phyloP scores from a whole-genome alignment of 2,888 invertebrate genomes.

The Druceiella hillmani region DNA sequence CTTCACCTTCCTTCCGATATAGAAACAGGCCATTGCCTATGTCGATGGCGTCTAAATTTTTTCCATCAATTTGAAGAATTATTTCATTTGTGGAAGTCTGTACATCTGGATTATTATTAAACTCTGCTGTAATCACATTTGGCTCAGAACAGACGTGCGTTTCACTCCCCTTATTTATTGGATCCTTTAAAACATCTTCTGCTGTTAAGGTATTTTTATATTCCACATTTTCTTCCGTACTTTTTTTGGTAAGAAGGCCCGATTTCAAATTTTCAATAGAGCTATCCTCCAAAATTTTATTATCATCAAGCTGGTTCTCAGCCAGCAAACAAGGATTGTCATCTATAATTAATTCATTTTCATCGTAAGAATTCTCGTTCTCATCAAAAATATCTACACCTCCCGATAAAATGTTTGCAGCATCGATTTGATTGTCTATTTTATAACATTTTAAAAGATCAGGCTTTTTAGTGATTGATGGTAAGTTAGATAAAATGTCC shows the following conservation, averaged over 20 bases:
- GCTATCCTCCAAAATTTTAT: too few relatives aligned
- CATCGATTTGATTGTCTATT: constrained; percentile 45
- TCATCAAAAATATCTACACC: constrained; percentile 49
- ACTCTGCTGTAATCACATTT: constrained; percentile 30
- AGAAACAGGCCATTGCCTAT: constrained; percentile 47
- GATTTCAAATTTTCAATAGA: constrained; percentile 6
- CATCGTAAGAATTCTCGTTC: constrained; percentile 49
- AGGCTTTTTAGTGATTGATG: constrained; percentile 37
- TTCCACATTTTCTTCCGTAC: constrained; percentile 4
- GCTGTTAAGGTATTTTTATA: neutral
- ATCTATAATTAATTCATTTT: constrained; percentile 46
- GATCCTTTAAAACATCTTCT: constrained; percentile 17
- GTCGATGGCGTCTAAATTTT: constrained; percentile 46
- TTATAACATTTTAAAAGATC: constrained; percentile 38
- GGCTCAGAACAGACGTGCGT: constrained; percentile 29
- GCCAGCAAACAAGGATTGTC: constrained; percentile 24
- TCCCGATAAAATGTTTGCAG: constrained; percentile 45
- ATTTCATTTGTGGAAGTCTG: constrained; percentile 27
- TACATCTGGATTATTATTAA: constrained; percentile 37
- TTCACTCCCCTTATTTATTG: constrained; percentile 27
- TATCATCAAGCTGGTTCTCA: neutral
- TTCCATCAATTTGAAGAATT: constrained; percentile 45
- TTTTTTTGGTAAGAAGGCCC: constrained; percentile 16
- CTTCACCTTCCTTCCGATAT: constrained; percentile 38
- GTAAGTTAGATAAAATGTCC: constrained; percentile 36